Evolutionary conservation across 2,113 vertebrate species (phyloP).

Genomic region (Trichomycterus rosablanca): DNA sequence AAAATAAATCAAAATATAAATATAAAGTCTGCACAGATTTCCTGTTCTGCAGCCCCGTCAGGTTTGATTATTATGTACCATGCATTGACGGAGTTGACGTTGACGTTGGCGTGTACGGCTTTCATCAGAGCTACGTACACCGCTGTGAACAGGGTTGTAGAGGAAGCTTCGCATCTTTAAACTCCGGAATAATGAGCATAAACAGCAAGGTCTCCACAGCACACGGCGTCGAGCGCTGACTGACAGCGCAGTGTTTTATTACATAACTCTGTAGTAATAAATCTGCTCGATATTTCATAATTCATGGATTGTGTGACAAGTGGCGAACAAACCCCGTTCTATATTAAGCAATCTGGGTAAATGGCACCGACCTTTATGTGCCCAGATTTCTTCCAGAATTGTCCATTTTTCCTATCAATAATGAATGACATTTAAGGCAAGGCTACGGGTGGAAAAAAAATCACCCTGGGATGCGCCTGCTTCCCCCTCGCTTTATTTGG

Average conservation of each 20-base stretch:
- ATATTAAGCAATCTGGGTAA: not conserved
- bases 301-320: not conserved
- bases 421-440: slow-evolving; percentile 50
- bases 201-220: slow-evolving; percentile 9
- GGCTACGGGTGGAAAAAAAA: slow-evolving; percentile 29
- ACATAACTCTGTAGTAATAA: not conserved
- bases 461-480: slow-evolving; percentile 36
- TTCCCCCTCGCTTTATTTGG: slow-evolving; percentile 42
- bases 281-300: too few relatives aligned
- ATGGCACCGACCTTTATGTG: not conserved
- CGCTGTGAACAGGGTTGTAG: slow-evolving; percentile 23
- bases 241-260: not conserved
- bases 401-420: slow-evolving; percentile 45
- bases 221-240: not conserved
- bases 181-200: slow-evolving; percentile 37
- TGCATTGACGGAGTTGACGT: slow-evolving; percentile 1
- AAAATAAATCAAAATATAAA: too few relatives aligned
- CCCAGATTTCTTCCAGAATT: slow-evolving; percentile 15
- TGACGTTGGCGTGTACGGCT: slow-evolving; percentile 11
- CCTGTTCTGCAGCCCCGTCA: not conserved
- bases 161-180: slow-evolving; percentile 16
- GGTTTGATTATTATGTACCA: slow-evolving; percentile 20
- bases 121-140: slow-evolving; percentile 22
- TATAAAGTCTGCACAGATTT: not conserved
- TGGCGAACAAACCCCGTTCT: not conserved